Conservation (phyloP, 2,797 vertebrate genomes). For the Halcyon leucocephala region DNA sequence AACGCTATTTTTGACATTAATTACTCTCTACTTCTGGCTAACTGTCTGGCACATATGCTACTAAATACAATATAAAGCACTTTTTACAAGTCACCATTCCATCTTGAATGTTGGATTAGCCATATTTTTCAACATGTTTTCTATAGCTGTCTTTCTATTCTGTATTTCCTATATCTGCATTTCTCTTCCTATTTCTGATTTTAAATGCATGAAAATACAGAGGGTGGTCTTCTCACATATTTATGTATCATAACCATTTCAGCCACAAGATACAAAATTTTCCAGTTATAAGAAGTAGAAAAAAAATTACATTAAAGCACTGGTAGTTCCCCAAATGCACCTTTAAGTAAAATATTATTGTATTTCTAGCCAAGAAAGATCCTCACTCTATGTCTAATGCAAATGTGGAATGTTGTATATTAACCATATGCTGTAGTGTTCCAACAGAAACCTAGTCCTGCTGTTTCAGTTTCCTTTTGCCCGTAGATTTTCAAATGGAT, state of each 20-base stretch:
- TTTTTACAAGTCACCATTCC: not conserved
- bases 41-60: fast-evolving
- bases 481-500: not conserved
- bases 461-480: not conserved
- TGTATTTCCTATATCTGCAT: not conserved
- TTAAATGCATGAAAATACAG: not conserved
- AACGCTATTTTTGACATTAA: not conserved
- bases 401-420: not conserved
- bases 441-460: not conserved
- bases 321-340: not conserved
- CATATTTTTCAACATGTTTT: not conserved
- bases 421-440: not conserved
- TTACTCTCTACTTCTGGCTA: not conserved
- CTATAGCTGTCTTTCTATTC: not conserved
- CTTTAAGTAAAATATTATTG: not conserved
- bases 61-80: not conserved
- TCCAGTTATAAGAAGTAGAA: not conserved
- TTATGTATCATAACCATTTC: not conserved
- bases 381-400: not conserved
- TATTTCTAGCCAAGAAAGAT: not conserved
- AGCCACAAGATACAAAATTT: not conserved
- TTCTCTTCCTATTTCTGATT: not conserved
- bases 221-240: not conserved
- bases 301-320: not conserved
- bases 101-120: not conserved